Percentiles rank a stretch among this genome's conserved stretches.
phyloP scores from a whole-genome alignment of 2,113 vertebrate species.

The Cyprinodon tularosa region DNA sequence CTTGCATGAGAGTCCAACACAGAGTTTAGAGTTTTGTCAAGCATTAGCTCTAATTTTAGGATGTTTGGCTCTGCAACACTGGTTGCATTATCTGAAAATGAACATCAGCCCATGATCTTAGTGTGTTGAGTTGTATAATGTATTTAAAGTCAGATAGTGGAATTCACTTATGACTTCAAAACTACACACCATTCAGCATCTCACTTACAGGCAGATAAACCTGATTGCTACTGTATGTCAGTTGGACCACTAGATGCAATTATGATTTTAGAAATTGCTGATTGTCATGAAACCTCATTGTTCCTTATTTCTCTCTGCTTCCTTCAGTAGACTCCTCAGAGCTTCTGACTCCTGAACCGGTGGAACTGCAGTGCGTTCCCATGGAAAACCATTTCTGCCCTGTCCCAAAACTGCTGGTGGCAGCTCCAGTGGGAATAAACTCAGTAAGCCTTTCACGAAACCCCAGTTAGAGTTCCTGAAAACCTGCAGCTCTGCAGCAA shows the following conservation, averaged over 20 bases:
- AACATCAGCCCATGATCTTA: too few relatives aligned
- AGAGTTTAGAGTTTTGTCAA: too few relatives aligned
- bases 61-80: too few relatives aligned
- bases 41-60: too few relatives aligned
- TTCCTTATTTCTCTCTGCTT: conserved; percentile 23
- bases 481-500: conserved; percentile 64
- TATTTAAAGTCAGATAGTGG: too few relatives aligned
- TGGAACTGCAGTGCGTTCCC: conserved; percentile 86
- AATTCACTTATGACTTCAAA: too few relatives aligned
- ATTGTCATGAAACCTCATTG: not conserved
- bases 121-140: too few relatives aligned
- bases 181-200: too few relatives aligned
- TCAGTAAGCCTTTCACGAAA: conserved; percentile 90
- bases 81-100: too few relatives aligned
- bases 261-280: not conserved
- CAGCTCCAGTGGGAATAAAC: conserved; percentile 86
- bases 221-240: too few relatives aligned
- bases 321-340: conserved; percentile 86
- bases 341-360: conserved; percentile 88
- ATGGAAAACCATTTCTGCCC: conserved; percentile 91
- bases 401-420: conserved; percentile 78
- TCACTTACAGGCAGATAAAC: not conserved
- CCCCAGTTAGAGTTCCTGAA: conserved; percentile 83
- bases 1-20: too few relatives aligned
- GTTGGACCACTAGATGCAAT: not conserved